These are phyloP conservation scores for Ibycter americanus DNA, from an alignment of 2,797 vertebrate genomes.

Conservation along the genomic window DNA sequence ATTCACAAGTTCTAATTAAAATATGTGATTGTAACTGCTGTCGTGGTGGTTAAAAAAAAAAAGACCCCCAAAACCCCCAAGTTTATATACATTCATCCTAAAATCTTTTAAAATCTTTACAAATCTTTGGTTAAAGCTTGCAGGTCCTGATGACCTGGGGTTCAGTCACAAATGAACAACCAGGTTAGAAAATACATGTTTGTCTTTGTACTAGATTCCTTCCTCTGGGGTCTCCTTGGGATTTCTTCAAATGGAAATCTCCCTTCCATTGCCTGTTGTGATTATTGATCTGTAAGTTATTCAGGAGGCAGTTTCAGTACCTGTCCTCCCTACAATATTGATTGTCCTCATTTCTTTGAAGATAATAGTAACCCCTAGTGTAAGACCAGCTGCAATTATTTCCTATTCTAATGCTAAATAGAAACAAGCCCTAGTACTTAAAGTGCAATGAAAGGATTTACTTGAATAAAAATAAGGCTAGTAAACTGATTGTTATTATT, in stretches of 20 bases:
- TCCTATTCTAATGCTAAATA: neutral
- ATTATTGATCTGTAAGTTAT: constrained; percentile 16
- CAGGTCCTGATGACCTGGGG: neutral
- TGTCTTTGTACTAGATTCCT: neutral
- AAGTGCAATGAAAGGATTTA: neutral
- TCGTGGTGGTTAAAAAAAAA: neutral
- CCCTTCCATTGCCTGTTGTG: neutral
- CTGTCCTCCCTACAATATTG: constrained; percentile 1
- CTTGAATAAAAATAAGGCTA: neutral
- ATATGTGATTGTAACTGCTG: neutral
- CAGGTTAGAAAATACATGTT: neutral
- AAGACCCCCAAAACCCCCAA: neutral
- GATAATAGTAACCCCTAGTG: neutral
- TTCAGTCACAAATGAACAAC: neutral
- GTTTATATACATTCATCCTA: neutral
- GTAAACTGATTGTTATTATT: neutral
- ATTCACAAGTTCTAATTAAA: neutral
- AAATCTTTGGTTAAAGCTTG: neutral
- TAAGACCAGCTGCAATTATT: constrained; percentile 10
- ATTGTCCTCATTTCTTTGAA: neutral
- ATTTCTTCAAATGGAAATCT: constrained; percentile 14
- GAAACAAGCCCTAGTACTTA: neutral
- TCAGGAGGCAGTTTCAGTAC: neutral
- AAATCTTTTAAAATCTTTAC: neutral
- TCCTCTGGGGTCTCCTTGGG: neutral